These are phyloP conservation scores for Prunella fulvescens DNA, from an alignment of 2,113 vertebrate genomes.

Conservation along the genomic window DNA sequence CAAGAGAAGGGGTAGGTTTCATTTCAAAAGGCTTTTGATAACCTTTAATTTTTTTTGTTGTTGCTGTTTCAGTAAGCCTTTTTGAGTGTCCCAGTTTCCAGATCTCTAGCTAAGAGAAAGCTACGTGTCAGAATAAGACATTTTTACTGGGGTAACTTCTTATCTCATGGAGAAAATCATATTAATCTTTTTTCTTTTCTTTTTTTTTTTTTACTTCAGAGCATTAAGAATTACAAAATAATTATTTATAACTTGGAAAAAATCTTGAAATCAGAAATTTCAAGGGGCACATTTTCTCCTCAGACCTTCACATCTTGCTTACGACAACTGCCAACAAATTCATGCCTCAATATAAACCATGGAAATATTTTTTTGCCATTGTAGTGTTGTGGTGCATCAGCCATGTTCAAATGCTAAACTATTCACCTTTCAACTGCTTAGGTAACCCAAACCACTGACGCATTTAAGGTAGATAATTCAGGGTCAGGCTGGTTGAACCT, in stretches of 20 bases:
- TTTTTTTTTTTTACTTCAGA: not conserved
- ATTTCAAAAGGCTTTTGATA: not conserved
- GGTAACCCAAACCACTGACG: constrained; percentile 28
- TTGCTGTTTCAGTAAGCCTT: not conserved
- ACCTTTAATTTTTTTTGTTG: not conserved
- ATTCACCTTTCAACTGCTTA: not conserved
- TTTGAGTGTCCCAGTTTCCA: not conserved
- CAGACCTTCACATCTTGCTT: not conserved
- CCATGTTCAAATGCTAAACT: not conserved
- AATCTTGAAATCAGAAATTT: not conserved
- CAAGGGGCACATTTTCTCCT: not conserved
- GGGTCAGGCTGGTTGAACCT: not conserved
- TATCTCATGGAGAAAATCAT: not conserved
- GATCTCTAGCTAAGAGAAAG: not conserved
- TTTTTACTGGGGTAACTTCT: not conserved
- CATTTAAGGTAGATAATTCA: not conserved
- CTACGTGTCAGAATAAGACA: not conserved
- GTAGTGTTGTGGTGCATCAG: not conserved
- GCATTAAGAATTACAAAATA: not conserved
- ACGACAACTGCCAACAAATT: fast-evolving
- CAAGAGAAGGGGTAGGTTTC: not conserved
- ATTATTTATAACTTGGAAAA: not conserved
- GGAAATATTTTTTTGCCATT: not conserved
- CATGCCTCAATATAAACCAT: not conserved
- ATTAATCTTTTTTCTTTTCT: too few relatives aligned